Conservation (phyloP, 2,797 vertebrate species). For the Pseudochirops corinnae region DNA sequence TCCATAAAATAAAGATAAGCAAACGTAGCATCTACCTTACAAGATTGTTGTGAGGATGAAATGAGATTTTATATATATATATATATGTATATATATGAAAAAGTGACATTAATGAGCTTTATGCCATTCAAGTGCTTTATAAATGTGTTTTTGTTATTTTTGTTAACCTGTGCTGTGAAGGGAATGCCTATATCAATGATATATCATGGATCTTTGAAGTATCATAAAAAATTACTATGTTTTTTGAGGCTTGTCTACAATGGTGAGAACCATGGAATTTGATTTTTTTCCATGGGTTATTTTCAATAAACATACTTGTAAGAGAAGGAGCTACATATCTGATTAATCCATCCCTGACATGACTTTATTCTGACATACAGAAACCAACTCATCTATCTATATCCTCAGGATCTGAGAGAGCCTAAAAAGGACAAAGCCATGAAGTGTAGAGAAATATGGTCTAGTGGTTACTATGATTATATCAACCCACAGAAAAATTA, state of each 20-base stretch:
- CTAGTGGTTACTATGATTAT: not conserved
- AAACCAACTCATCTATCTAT: constrained; percentile 9
- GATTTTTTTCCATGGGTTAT: not conserved
- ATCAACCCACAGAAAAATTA: too few species aligned
- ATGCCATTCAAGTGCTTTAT: not conserved
- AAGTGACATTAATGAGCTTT: not conserved
- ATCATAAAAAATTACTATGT: not conserved
- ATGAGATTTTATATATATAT: not conserved
- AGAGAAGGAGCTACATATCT: not conserved
- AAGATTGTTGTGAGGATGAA: not conserved
- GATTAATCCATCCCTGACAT: not conserved
- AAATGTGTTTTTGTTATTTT: constrained; percentile 5
- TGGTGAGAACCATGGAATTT: not conserved
- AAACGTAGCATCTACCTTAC: not conserved
- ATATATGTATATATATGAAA: too few species aligned
- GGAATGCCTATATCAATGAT: not conserved
- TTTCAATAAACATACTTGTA: not conserved
- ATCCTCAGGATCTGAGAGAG: constrained; percentile 14
- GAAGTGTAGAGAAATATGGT: not conserved
- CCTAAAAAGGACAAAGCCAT: not conserved
- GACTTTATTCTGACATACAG: not conserved
- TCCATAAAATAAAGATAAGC: not conserved
- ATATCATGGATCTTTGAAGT: not conserved
- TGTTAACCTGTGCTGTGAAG: not conserved
- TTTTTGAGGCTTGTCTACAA: not conserved